Evolutionary conservation across 2,113 vertebrate genomes (phyloP), one percentile per base, ranked within the genome.

Genomic region (Eidolon helvum): DNA sequence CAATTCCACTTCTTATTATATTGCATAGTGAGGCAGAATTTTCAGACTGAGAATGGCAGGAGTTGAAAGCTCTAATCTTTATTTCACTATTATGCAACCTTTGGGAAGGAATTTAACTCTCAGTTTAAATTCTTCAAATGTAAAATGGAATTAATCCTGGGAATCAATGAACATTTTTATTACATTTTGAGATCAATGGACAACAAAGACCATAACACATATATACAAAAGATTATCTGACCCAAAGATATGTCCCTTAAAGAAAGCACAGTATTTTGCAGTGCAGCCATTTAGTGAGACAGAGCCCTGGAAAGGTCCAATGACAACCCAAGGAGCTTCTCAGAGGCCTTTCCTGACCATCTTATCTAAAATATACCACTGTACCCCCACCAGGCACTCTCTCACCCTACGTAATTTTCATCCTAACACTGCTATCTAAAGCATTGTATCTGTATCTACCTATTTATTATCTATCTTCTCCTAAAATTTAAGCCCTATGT

Each of bases 141-240:
- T 94, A 95, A 83, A 94, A 93, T 68, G 65, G 74, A 95, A 95
- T 96, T 96, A 95, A 93, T 40, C 71, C 71, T 84, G 87, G 33
- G 35, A 95, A 95, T 97, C 87, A 93, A 80, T 96, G 78, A 84
- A 95, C 55, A 57, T 92, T 93, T 40, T 96, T 84, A 96, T 78
- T 88, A 84, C 14, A 93, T 94, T 97, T 77, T 95, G 86, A 92
- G 65, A 94, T 92, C 83, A 91, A 90, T 91, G 69, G 38, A 96
- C 28, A 97, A 90, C 45, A 93, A 91, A 94, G 57, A 78, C n/a
- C 10, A 50, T 69, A 89, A 97, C n/a, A 92, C 87, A 87, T 12
- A 95, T 40, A 80, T 71, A 77, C 16, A 87, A 91, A 72, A 79
- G 68, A 91, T 86, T 68, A 82, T 83, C n/a, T 94, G 77, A 82